Evolutionary conservation across 2,888 invertebrate genomes (phyloP).

Genomic region (Merodon equestris): DNA sequence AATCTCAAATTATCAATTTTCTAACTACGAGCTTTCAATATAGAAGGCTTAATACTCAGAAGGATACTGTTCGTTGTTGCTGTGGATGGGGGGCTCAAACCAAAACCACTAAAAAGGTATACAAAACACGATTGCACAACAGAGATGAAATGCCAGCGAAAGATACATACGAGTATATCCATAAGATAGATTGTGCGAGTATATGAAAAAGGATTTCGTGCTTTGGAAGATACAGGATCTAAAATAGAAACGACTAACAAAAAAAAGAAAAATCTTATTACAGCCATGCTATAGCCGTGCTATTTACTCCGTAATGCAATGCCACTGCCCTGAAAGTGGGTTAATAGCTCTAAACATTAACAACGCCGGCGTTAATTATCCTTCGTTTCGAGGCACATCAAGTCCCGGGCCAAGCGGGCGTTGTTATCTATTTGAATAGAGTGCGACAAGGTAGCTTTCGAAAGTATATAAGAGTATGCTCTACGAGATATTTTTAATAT

Average conservation of each 20-base stretch:
- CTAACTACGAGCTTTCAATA: not conserved
- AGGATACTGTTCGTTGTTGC: slow-evolving; percentile 24
- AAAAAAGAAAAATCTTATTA: slow-evolving; percentile 6
- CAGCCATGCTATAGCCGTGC: not conserved
- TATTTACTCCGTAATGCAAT: slow-evolving; percentile 13
- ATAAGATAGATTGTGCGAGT: too few relatives aligned
- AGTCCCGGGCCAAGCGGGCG: too few relatives aligned
- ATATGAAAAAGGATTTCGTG: not conserved
- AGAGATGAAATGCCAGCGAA: not conserved
- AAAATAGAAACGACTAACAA: not conserved
- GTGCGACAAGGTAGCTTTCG: too few relatives aligned
- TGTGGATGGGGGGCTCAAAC: slow-evolving; percentile 31
- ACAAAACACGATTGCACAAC: slow-evolving; percentile 33
- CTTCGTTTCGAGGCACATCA: too few relatives aligned
- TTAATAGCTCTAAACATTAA: slow-evolving; percentile 3
- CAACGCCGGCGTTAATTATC: not conserved
- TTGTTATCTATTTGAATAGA: too few relatives aligned
- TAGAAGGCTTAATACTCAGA: not conserved
- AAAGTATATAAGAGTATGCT: too few relatives aligned
- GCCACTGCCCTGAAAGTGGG: slow-evolving; percentile 13
- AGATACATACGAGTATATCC: too few relatives aligned
- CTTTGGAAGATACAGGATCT: slow-evolving; percentile 1
- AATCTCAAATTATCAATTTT: not conserved
- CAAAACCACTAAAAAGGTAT: slow-evolving; percentile 46
- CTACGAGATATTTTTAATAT: too few relatives aligned